phyloP scores from a whole-genome alignment of 2,113 vertebrate genomes.

The Cryptotis parvus region DNA sequence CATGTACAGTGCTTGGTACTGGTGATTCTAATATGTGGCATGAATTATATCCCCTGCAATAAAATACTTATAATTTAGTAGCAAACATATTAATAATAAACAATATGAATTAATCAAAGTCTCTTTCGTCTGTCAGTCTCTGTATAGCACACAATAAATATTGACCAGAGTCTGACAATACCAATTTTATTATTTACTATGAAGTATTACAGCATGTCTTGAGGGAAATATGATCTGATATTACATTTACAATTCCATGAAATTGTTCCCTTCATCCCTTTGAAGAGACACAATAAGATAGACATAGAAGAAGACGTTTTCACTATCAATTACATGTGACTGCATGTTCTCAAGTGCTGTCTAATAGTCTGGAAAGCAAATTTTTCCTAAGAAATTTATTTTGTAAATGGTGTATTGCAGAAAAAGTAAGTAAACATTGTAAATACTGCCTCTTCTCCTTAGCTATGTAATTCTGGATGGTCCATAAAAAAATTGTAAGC shows the following conservation, averaged over 20 bases:
- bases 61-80: not conserved
- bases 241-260: not conserved
- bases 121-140: fast-evolving
- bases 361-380: not conserved
- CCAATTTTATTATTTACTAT: not conserved
- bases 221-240: not conserved
- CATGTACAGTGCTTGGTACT: not conserved
- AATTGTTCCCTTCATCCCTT: not conserved
- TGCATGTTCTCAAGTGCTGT: not conserved
- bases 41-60: not conserved
- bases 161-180: not conserved
- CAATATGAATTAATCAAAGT: not conserved
- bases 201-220: not conserved
- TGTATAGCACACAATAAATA: not conserved
- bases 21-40: not conserved
- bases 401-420: not conserved
- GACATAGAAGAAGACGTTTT: not conserved
- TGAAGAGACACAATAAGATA: not conserved
- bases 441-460: too few relatives aligned
- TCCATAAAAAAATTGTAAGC: too few relatives aligned
- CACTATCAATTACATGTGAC: not conserved
- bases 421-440: constrained; percentile 9
- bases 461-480: too few relatives aligned
- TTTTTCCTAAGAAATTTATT: not conserved
- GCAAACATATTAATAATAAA: not conserved